Evolutionary conservation across 2,797 vertebrate species (phyloP).

Genomic region (Acanthurus leucopareius): DNA sequence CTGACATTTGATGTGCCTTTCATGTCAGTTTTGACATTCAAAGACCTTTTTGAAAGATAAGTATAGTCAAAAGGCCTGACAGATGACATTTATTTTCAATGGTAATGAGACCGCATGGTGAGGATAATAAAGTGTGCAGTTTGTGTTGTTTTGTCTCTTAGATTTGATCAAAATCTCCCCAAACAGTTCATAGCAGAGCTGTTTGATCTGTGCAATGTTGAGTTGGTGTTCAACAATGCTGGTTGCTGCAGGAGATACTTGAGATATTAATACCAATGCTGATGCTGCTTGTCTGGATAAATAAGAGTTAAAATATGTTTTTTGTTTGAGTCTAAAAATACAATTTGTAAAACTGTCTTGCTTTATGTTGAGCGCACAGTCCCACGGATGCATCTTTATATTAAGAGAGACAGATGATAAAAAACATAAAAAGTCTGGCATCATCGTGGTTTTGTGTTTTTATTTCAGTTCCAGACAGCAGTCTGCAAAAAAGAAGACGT

Average conservation of each 20-base stretch:
- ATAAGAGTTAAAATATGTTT: constrained; percentile 19
- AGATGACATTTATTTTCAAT: constrained; percentile 70
- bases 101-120: constrained; percentile 59
- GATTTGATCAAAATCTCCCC: constrained; percentile 48
- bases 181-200: constrained; percentile 6
- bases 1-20: constrained; percentile 74
- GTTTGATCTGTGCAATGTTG: constrained; percentile 26
- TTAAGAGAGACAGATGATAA: constrained; percentile 2
- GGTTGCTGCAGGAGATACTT: constrained; percentile 1
- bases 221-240: not conserved
- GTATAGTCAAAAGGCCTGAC: constrained; percentile 57
- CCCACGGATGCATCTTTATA: not conserved
- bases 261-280: constrained; percentile 1
- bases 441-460: not conserved
- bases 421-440: not conserved
- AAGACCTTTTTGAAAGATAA: constrained; percentile 62
- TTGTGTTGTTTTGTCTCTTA: constrained; percentile 42
- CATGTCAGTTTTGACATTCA: constrained; percentile 76
- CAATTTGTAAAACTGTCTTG: not conserved
- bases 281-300: not conserved
- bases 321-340: constrained; percentile 34
- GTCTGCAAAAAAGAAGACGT: not conserved
- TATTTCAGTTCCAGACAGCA: not conserved
- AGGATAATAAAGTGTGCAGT: constrained; percentile 12
- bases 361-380: constrained; percentile 1